Evolutionary conservation across 2,797 vertebrate genomes (phyloP).

Genomic region (Halcyon badia): DNA sequence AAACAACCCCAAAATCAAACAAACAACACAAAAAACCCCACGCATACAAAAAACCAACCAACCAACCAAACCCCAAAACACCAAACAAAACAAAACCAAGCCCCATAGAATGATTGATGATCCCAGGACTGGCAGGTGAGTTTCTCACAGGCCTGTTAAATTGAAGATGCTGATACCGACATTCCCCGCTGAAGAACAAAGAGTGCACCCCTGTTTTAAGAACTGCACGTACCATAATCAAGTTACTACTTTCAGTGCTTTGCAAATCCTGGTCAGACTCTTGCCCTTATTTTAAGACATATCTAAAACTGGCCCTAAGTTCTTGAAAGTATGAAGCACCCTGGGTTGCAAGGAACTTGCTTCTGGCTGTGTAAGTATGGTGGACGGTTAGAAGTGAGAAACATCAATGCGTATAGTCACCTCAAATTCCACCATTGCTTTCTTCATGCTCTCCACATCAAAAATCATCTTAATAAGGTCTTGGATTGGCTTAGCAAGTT

Average conservation of each 20-base stretch:
- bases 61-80: not conserved
- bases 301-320: not conserved
- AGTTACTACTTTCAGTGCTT: not conserved
- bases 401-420: constrained; percentile 62
- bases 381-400: not conserved
- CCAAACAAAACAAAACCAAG: not conserved
- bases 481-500: constrained; percentile 91
- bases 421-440: constrained; percentile 99
- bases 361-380: not conserved
- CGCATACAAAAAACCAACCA: not conserved
- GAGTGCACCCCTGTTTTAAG: not conserved
- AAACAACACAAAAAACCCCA: too few species aligned
- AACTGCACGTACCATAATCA: not conserved
- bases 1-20: too few species aligned
- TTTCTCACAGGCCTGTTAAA: not conserved
- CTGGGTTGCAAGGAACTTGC: not conserved
- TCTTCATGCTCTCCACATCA: constrained; percentile 99
- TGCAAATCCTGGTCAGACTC: not conserved
- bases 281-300: not conserved
- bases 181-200: not conserved
- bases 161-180: not conserved
- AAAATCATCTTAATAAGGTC: constrained; percentile 97
- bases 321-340: not conserved
- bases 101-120: not conserved
- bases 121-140: not conserved